Base-by-base conservation (phyloP, 2,113 vertebrate genomes). In the Halcyon senegalensis region DNA sequence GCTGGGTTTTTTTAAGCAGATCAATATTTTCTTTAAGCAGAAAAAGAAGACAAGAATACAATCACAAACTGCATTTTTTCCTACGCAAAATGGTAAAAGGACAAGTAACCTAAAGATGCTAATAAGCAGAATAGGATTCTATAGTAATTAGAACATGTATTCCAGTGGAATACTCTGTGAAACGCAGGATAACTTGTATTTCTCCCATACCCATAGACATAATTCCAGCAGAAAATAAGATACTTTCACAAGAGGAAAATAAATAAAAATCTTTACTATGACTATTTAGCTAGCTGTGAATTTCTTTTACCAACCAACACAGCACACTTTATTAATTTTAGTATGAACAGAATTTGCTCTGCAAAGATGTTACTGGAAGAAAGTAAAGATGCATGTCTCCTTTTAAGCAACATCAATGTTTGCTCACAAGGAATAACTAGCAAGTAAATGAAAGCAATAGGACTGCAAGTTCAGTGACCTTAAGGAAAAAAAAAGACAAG, bases 401-500 rank as follows among this genome's bases (percentile, higher is more conserved):
- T 84, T 76, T 80, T 23, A 92, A 63, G 48, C 16, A 86, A 37
- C 20, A 50, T 35, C 35, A 83, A 6, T 12, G 51, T 53, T 63
- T 83, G 46, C 25, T 68, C 37, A 75, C 25, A 78, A 59, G 39
- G 31, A 21, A 53, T 25, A 86, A 88, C 41, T 11, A 33, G 27
- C 7, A 55, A 20, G 6, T 21, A 70, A 77, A 76, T 27, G 19
- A 83, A 73, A 73, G 55, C 39, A 89, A 60, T 7, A 56, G 24
- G 17, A 78, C 62, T 24, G 21, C 51, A 73, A 78, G 13, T 20
- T 31, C 8, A 93, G 25, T 35, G 39, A 74, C 55, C 27, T 43
- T 66, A 41, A 25, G 28, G 27, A 46, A 27, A 28, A 25, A n/a
- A 39, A 23, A 46, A 51, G 13, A 44, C 0, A 0, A 48, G 21